Evolutionary conservation across 2,113 vertebrate species (phyloP).

Genomic region (Rynchops niger): DNA sequence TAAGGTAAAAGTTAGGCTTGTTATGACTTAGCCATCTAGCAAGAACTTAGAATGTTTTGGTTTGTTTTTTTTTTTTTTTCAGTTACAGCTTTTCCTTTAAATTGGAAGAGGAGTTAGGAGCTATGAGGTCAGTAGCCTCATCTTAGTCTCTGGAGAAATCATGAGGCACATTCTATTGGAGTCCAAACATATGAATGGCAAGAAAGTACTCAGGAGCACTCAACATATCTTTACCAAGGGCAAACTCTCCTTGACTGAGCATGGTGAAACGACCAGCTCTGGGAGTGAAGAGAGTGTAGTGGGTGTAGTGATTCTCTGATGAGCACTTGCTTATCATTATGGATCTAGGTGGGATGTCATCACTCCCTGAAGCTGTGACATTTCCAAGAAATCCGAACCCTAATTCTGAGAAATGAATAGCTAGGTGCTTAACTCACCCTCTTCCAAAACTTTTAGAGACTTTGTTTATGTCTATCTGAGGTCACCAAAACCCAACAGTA

Average conservation of each 20-base stretch:
- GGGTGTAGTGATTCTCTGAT: not conserved
- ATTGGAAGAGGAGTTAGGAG: not conserved
- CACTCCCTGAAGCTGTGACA: not conserved
- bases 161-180: accelerated
- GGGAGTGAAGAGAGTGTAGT: not conserved
- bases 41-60: not conserved
- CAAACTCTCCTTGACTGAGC: not conserved
- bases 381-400: not conserved
- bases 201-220: not conserved
- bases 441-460: not conserved
- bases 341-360: not conserved
- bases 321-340: not conserved
- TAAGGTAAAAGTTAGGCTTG: not conserved
- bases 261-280: not conserved
- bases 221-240: not conserved
- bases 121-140: not conserved
- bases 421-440: not conserved
- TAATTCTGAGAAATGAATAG: not conserved
- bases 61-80: not conserved
- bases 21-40: not conserved
- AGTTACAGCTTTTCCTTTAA: not conserved
- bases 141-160: not conserved
- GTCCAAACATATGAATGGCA: not conserved
- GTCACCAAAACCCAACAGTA: not conserved
- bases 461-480: not conserved